A percentile compares a stretch with the other conserved stretches of the same genome.
Evolutionary conservation across 1,140 invertebrate genomes (phyloP).

Genomic region (Tetraneura akinire): DNA sequence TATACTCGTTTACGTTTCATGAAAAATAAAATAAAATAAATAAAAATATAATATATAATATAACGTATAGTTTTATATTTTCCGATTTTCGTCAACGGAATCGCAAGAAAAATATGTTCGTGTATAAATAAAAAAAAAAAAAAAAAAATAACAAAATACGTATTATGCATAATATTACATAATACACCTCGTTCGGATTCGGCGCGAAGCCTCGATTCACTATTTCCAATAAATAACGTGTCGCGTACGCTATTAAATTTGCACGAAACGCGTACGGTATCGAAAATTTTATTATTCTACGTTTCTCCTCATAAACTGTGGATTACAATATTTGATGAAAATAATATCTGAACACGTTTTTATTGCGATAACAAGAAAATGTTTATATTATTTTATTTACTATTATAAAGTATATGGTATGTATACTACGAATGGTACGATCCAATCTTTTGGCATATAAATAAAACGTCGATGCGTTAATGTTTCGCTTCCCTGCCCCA

Average conservation of each 20-base stretch:
- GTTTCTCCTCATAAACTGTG: background rate
- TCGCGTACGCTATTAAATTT: background rate
- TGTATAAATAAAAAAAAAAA: no score
- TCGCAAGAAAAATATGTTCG: no score
- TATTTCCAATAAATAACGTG: conserved; percentile 14
- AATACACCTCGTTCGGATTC: background rate
- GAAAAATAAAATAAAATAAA: no score
- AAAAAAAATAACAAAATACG: no score
- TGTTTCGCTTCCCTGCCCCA: no score
- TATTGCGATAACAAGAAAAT: background rate
- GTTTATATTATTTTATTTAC: no score
- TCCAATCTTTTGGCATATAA: no score
- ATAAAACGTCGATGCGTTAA: no score
- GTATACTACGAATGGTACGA: no score
- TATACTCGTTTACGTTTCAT: no score
- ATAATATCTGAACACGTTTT: background rate
- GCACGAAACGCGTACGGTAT: background rate
- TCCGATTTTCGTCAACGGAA: background rate
- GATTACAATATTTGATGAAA: conserved; percentile 9
- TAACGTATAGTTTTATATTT: conserved; percentile 4
- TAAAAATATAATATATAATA: background rate
- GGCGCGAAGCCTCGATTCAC: background rate
- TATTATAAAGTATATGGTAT: no score
- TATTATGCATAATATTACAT: no score
- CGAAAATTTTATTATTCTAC: conserved; percentile 23